Conservation (phyloP, 2,888 invertebrate species). For the Timema podura region DNA sequence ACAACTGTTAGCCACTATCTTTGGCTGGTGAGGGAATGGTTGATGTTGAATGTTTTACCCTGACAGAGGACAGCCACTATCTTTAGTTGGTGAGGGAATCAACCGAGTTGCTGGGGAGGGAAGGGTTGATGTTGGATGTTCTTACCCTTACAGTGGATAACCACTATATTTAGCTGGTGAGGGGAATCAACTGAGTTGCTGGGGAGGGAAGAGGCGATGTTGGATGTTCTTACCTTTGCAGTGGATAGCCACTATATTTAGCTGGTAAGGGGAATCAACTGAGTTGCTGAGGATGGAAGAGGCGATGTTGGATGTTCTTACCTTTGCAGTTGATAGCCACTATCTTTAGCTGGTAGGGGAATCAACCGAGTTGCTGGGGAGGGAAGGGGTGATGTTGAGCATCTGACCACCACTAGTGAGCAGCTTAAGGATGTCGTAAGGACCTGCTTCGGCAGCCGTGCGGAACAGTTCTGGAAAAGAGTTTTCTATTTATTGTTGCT, state of each 20-base stretch:
- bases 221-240: conserved; percentile 57
- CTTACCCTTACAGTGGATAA: conserved; percentile 56
- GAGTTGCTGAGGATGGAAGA: conserved; percentile 56
- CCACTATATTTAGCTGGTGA: conserved; percentile 52
- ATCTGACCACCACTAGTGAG: conserved; percentile 56
- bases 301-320: too few species aligned
- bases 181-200: conserved; percentile 53
- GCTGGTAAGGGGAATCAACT: conserved; percentile 50
- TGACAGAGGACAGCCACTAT: conserved; percentile 46
- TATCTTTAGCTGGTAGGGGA: conserved; percentile 52
- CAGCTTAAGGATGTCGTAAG: conserved; percentile 62
- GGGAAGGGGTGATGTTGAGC: conserved; percentile 57
- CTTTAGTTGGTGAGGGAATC: conserved; percentile 53
- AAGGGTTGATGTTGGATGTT: conserved; percentile 58
- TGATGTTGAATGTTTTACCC: too few species aligned
- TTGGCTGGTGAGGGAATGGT: too few species aligned
- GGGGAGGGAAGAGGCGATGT: conserved; percentile 56
- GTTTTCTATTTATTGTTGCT: too few species aligned
- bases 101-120: conserved; percentile 54
- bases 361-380: conserved; percentile 54
- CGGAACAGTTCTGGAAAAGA: conserved; percentile 58
- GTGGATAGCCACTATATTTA: too few species aligned
- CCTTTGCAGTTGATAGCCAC: conserved; percentile 46
- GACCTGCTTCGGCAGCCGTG: conserved; percentile 62
- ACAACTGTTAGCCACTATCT: too few species aligned